phyloP scores from a whole-genome alignment of 2,797 vertebrate species.

The Picus viridis region DNA sequence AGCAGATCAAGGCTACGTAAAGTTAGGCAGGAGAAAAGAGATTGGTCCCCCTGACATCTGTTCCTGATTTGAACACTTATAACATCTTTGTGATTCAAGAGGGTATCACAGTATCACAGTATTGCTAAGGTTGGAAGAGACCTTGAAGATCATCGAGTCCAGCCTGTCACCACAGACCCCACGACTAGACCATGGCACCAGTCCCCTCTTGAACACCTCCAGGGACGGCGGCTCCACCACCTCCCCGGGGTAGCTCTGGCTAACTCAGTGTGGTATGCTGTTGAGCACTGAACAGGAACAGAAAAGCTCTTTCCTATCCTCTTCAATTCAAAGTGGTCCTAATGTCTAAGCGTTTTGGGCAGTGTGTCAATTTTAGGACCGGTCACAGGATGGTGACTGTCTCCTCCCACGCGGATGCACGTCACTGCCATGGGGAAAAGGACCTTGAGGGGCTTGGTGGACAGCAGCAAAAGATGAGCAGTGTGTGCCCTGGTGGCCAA shows the following conservation, averaged over 20 bases:
- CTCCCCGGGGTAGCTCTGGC: neutral
- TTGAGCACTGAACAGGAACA: rapidly evolving
- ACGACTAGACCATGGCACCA: too few species aligned
- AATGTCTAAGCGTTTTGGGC: neutral
- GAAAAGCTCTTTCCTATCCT: neutral
- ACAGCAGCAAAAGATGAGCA: too few species aligned
- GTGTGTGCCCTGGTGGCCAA: too few species aligned
- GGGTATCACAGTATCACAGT: too few species aligned
- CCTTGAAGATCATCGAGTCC: too few species aligned
- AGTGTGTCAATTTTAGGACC: neutral
- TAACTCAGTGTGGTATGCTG: neutral
- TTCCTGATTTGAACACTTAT: neutral
- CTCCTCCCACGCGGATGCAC: neutral
- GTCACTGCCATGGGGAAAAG: neutral
- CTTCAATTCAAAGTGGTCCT: neutral
- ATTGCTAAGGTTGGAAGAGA: too few species aligned
- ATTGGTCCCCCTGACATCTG: neutral
- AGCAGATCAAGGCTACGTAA: neutral
- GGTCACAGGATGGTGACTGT: neutral
- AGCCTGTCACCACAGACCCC: too few species aligned
- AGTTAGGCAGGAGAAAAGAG: neutral
- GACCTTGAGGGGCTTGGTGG: too few species aligned
- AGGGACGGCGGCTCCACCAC: too few species aligned
- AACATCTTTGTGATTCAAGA: neutral
- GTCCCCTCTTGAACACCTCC: too few species aligned